A percentile compares a stretch with the other conserved stretches of the same genome.
phyloP scores from a whole-genome alignment of 2,113 vertebrate species.

The Argyrosomus japonicus region DNA sequence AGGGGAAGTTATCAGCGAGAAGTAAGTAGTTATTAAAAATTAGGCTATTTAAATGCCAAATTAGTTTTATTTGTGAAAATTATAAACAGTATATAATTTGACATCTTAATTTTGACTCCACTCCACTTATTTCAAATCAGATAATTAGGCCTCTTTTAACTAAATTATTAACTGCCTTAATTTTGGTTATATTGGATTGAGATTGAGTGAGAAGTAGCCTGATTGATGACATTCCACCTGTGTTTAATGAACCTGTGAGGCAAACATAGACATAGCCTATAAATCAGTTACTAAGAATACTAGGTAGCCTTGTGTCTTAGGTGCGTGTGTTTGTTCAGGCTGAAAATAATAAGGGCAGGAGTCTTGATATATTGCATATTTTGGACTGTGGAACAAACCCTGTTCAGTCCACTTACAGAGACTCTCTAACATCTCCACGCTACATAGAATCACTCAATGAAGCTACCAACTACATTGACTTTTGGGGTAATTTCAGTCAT shows the following conservation, averaged over 20 bases:
- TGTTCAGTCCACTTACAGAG: neutral
- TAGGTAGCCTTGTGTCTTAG: neutral
- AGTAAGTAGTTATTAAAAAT: too few relatives aligned
- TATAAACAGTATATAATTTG: neutral
- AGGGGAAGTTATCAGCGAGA: too few relatives aligned
- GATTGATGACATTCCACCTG: conserved; percentile 20
- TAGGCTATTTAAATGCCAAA: too few relatives aligned
- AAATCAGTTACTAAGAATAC: conserved; percentile 6
- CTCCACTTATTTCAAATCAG: neutral
- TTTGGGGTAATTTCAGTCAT: neutral
- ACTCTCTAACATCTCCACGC: neutral
- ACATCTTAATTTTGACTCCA: neutral
- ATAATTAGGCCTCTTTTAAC: neutral
- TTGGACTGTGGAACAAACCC: neutral
- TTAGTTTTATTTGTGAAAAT: too few relatives aligned
- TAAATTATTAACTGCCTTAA: conserved; percentile 1
- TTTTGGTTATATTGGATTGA: conserved; percentile 3
- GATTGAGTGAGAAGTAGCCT: conserved; percentile 5
- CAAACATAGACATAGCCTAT: neutral
- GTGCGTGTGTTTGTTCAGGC: neutral
- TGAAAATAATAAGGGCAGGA: conserved; percentile 6
- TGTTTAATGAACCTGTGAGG: conserved; percentile 38
- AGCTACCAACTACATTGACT: neutral
- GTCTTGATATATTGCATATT: neutral
- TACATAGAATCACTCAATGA: neutral